Evolutionary conservation across 2,888 invertebrate genomes (phyloP), one percentile per base, ranked within the genome.

Genomic region (Chaitophorus viminalis): DNA sequence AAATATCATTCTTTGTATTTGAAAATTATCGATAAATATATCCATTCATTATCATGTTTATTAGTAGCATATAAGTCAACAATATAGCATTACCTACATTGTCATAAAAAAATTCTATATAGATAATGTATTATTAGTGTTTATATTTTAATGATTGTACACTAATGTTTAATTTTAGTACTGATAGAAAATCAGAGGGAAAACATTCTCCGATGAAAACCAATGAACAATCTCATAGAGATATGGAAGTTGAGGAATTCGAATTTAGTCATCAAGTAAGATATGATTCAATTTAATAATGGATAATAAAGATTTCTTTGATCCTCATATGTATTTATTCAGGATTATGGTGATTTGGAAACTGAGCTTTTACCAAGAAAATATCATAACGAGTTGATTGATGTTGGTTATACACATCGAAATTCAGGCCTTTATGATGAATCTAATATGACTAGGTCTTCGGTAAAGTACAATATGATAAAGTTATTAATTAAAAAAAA

Each of bases 341-440:
- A 89, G 89, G 89, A 89, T 81, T 89, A 89, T 76, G 89, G 89
- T 78, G 89, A 89, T 52, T 84, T 86, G 65, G 89, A 89, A 87
- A 88, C 88, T 36, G 88, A 89, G 82, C 88, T 84, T 76, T 83
- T 88, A 81, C 89, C 89, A 36, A 88, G 89, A 85, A 88, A 83
- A 74, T 87, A 87, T 79, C 87, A 87, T 81, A 87, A 79, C 79
- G 74, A 87, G 74, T 39, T 87, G 81, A 79, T 79, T 39, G 87
- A 87, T 46, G 72, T 87, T 74, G 79, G 65, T 81, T 87, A 87
- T 75, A 31, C 87, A 25, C 87, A 81, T 74, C 78, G 81, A 74
- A 87, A 87, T 81, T 79, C 87, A 33, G 70, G 39, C 72, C 74
- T 87, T 79, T 87, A 87, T 74, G 87, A 87, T 65, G 87, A 87